Evolutionary conservation across 2,888 invertebrate species (phyloP).

Genomic region (Macaria liturata): DNA sequence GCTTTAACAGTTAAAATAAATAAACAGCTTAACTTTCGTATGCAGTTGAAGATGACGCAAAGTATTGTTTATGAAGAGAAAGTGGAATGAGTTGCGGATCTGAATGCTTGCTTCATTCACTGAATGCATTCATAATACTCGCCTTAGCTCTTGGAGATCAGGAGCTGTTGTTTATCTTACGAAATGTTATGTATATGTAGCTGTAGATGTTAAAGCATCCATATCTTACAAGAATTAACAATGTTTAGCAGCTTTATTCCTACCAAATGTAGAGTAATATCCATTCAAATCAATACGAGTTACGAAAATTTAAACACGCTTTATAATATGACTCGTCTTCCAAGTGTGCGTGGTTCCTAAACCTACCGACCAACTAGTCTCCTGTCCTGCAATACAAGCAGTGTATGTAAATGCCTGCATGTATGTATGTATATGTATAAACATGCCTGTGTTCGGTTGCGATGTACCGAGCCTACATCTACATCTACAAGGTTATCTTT

Average conservation of each 20-base stretch:
- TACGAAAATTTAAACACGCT: too few species aligned
- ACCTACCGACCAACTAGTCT: too few species aligned
- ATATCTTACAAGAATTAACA: too few species aligned
- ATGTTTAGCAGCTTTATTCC: too few species aligned
- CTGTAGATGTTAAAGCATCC: too few species aligned
- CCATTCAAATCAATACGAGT: too few species aligned
- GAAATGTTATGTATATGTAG: neutral
- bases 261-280: too few species aligned
- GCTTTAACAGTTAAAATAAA: constrained; percentile 5
- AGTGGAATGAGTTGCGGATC: constrained; percentile 13
- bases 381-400: neutral
- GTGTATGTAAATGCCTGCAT: constrained; percentile 27
- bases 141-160: too few species aligned
- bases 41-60: constrained; percentile 10
- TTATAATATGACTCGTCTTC: too few species aligned
- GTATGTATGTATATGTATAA: constrained; percentile 32
- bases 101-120: neutral
- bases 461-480: constrained; percentile 30
- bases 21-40: constrained; percentile 1
- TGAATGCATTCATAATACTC: neutral
- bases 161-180: neutral
- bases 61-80: constrained; percentile 11
- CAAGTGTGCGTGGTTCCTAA: too few species aligned
- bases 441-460: constrained; percentile 46
- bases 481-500: constrained; percentile 47